These are phyloP conservation scores for Vidua chalybeata DNA, from an alignment of 2,113 vertebrate genomes.

Conservation along the genomic window DNA sequence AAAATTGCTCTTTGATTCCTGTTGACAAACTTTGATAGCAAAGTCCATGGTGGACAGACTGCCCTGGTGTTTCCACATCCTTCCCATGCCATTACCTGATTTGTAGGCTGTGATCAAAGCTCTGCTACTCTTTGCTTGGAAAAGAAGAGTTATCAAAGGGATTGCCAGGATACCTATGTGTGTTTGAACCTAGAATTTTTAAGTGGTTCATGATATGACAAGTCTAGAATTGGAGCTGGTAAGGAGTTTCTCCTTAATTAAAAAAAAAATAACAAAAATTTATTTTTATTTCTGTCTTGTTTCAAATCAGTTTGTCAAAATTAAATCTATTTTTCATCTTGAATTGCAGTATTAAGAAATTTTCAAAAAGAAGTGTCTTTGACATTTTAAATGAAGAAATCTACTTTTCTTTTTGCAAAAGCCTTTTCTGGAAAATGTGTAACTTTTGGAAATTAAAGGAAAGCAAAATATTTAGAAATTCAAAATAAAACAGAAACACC, in stretches of 20 bases:
- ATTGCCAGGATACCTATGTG: not conserved
- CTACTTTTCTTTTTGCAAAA: not conserved
- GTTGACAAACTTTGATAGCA: not conserved
- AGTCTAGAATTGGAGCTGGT: not conserved
- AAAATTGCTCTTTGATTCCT: conserved; percentile 1
- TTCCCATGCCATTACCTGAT: not conserved
- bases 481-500: not conserved
- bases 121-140: not conserved
- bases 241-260: not conserved
- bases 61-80: not conserved
- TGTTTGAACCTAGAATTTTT: not conserved
- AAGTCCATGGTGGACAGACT: not conserved
- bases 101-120: not conserved
- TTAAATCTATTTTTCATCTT: not conserved
- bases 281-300: not conserved
- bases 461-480: not conserved
- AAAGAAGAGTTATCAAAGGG: not conserved
- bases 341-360: not conserved
- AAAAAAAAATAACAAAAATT: not conserved
- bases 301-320: not conserved
- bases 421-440: not conserved
- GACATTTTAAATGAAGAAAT: not conserved
- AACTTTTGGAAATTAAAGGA: not conserved
- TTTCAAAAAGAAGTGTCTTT: not conserved
- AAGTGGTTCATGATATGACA: not conserved